Base-by-base conservation (phyloP, 1,140 invertebrate genomes). In the Latrodectus geometricus region DNA sequence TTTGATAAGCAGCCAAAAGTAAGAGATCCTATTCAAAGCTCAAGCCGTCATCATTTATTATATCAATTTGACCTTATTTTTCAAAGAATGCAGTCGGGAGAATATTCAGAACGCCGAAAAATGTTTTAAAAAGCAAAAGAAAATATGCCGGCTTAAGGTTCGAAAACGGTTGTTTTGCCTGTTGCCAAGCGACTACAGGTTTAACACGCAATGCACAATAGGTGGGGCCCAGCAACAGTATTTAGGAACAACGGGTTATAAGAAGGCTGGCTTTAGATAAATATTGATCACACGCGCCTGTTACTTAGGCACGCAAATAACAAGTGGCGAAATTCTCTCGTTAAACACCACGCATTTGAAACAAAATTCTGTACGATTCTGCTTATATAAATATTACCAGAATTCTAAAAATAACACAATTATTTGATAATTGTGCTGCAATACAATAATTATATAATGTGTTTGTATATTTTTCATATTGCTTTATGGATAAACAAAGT, bases 121-220 rank as follows among this genome's bases (percentile, higher is more conserved):
- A 69, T 7, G 17, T 69, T n/a, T 69, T 69, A 21, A 20, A n/a
- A 8, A 61, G 8, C 2, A 61, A 61, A 11, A 8, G 8, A 61
- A 17, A 61, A 61, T 4, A 61, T 14, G 11, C 17, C 54, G 11
- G 54, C 11, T 61, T 14, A 61, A 11, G 17, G 17, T 61, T 61
- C 54, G 9, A 17, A 35, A 73, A 73, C 12, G 12, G 70, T 23
- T 73, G 70, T 73, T 73, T 73, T 35, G 5, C 23, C 48, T 73
- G 70, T 73, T 73, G 70, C 70, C 70, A 73, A 9, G 70, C 23
- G 48, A 73, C 23, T 73, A 69, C 68, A 35, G 48, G 48, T 48
- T 11, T 49, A 7, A 21, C 70, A 73, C 70, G 70, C 70, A 73
- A 73, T 23, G 20, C 70, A 49, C 23, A 73, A 49, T 73, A 73